Evolutionary conservation across 2,113 vertebrate species (phyloP).

Genomic region (Cavia porcellus): DNA sequence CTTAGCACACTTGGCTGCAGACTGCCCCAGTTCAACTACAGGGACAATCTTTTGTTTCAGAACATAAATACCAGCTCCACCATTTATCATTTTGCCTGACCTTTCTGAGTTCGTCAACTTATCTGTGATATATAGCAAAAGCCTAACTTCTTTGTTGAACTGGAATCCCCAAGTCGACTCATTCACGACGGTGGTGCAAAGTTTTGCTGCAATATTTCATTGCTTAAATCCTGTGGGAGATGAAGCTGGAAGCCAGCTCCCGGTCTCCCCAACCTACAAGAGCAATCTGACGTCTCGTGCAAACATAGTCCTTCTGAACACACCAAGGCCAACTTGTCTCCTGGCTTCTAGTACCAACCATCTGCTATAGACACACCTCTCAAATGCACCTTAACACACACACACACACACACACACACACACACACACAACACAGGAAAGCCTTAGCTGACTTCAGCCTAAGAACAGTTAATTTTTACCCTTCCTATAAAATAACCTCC

Average conservation of each 20-base stretch:
- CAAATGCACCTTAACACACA: not conserved
- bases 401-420: not conserved
- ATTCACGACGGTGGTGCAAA: not conserved
- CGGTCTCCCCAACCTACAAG: too few species aligned
- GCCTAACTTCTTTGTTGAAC: conserved; percentile 30
- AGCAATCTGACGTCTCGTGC: not conserved
- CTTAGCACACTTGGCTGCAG: not conserved
- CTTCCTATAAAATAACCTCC: not conserved
- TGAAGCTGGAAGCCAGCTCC: rapidly evolving
- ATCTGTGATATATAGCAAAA: conserved; percentile 11
- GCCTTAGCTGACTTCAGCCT: not conserved
- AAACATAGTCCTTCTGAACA: not conserved
- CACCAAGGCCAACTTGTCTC: not conserved
- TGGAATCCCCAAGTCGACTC: not conserved
- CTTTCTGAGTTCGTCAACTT: not conserved
- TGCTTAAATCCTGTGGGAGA: not conserved
- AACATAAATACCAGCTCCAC: conserved; percentile 49
- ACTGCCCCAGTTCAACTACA: not conserved
- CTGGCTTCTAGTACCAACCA: not conserved
- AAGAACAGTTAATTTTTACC: not conserved
- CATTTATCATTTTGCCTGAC: conserved; percentile 28
- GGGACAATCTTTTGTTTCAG: not conserved
- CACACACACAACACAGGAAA: not conserved
- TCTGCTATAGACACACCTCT: not conserved
- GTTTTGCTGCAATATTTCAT: not conserved